A percentile compares a stretch with the other conserved stretches of the same genome.
Evolutionary conservation across 1,140 invertebrate genomes (phyloP).

Genomic region (Chironomus striatipennis): DNA sequence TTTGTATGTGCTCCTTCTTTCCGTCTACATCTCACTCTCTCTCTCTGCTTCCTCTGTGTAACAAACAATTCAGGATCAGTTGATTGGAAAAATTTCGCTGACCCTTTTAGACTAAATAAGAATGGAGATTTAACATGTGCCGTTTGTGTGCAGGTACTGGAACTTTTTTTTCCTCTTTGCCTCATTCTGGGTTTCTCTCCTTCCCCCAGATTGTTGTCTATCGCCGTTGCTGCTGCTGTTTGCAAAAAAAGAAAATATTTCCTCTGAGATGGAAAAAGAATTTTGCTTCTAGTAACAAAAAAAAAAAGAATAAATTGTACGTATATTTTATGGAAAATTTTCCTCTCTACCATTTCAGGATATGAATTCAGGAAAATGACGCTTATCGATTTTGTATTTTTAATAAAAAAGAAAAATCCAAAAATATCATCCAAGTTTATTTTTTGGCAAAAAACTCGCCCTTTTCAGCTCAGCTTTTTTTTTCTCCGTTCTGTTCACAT

Average conservation of each 20-base stretch:
- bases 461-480: background rate
- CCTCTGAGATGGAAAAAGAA: too few species aligned
- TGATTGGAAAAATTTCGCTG: constrained; percentile 18
- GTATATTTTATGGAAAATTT: too few species aligned
- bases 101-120: constrained; percentile 1
- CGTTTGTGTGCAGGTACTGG: background rate
- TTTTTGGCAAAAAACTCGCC: background rate
- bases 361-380: background rate
- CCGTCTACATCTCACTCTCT: too few species aligned
- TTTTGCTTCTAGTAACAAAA: too few species aligned
- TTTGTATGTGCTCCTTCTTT: background rate
- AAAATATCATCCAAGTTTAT: constrained; percentile 20
- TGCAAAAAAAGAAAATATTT: too few species aligned
- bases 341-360: background rate
- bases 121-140: background rate
- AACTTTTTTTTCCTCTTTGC: background rate
- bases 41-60: background rate
- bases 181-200: too few species aligned
- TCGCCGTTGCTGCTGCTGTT: too few species aligned
- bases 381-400: constrained; percentile 19
- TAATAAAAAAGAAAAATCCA: constrained; percentile 14
- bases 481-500: background rate
- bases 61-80: constrained; percentile 11
- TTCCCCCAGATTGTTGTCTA: too few species aligned
- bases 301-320: too few species aligned